Evolutionary conservation across 1,140 invertebrate genomes (phyloP), one percentile per base, ranked within the genome.

Genomic region (Aphidius gifuensis): DNA sequence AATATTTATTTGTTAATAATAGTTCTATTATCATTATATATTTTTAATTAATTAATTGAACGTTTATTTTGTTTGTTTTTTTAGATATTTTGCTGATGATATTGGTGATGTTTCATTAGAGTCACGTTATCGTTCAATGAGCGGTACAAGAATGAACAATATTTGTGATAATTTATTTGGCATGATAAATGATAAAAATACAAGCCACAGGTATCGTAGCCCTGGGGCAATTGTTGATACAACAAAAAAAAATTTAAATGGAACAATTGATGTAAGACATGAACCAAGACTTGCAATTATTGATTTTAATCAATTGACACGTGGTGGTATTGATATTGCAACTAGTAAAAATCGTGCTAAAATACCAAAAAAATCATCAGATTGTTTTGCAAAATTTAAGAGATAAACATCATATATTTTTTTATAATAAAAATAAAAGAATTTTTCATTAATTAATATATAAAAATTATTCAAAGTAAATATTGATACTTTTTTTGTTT

Each of bases 281-380:
- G 82, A 85, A 71, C 86, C 87, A 6, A 84, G 83, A 68, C 81
- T 90, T 59, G 85, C 87, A 23, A 88, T 90, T 66, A 88, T 90
- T 69, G 88, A 90, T 81, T 86, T 90, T 71, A 90, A 89, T 80
- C 80, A 86, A 73, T 82, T 90, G 69, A 87, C 86, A 3, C 77
- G 84, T 53, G 84, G 83, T 45, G 85, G 84, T 60, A 74, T 87
- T 42, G 85, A 85, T 32, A 71, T 76, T 9, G 80, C 81, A 8
- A 75, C 70, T 32, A 70, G 69, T 53, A 72, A 68, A 66, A 73
- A 69, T 59, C 66, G 63, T 63, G 62, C 60, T 42, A 71, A 72
- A 63, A 56, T 68, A 47, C 58, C 60, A 55, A 65, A 64, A 54
- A 62, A 65, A 54, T 66, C 64, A 44, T 62, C 64, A 3, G 66